phyloP scores from a whole-genome alignment of 1,140 invertebrate genomes.

The Ooceraea biroi region DNA sequence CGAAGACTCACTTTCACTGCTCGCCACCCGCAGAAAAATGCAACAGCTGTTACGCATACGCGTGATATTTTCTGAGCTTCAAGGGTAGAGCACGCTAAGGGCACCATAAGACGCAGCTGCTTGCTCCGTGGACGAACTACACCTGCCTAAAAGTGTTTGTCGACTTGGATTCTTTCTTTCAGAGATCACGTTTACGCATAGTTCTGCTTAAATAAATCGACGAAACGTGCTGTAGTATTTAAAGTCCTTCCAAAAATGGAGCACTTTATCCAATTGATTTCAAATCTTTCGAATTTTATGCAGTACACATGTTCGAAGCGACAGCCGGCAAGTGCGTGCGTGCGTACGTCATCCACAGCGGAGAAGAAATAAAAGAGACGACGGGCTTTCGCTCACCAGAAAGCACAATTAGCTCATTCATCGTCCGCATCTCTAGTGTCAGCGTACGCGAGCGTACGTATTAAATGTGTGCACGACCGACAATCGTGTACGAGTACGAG shows the following conservation, averaged over 20 bases:
- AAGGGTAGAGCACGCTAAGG: constrained; percentile 69
- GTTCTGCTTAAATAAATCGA: background rate
- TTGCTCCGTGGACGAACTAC: constrained; percentile 70
- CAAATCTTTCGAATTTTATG: background rate
- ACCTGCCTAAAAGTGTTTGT: constrained; percentile 72
- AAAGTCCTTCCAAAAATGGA: background rate
- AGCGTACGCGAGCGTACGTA: constrained; percentile 63
- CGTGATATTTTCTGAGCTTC: constrained; percentile 72
- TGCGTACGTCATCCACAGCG: constrained; percentile 26
- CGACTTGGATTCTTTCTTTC: constrained; percentile 22
- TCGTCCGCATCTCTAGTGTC: constrained; percentile 67
- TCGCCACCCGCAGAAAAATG: constrained; percentile 71
- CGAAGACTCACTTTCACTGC: constrained; percentile 68
- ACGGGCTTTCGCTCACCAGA: constrained; percentile 51
- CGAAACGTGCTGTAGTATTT: background rate
- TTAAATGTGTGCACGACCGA: constrained; percentile 74
- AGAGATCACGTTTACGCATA: constrained; percentile 2
- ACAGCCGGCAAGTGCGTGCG: background rate
- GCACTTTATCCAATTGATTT: background rate
- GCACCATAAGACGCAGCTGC: constrained; percentile 72
- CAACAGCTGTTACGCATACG: constrained; percentile 69
- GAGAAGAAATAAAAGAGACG: constrained; percentile 53
- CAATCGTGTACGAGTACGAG: constrained; percentile 3
- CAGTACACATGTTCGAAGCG: no score
- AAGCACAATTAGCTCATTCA: constrained; percentile 82